These are phyloP conservation scores for Cardinalis cardinalis DNA, from an alignment of 2,113 vertebrate species.

Conservation along the genomic window DNA sequence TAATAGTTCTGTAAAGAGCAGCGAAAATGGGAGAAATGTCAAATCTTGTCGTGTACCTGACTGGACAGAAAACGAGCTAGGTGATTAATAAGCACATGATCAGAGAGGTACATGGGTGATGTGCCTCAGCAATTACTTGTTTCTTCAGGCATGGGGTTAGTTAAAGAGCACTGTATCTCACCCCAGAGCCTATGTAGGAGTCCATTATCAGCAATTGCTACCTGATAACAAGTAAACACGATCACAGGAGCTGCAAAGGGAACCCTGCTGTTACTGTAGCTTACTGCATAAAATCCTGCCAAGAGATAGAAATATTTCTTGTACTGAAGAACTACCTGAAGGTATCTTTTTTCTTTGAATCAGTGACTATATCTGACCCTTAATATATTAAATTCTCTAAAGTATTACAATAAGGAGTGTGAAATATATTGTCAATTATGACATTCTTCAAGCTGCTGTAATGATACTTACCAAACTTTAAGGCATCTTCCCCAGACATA, in stretches of 20 bases:
- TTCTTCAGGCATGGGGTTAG: not conserved
- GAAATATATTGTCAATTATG: not conserved
- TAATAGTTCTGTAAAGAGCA: not conserved
- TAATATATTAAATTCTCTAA: not conserved
- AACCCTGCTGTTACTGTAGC: not conserved
- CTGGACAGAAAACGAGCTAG: not conserved
- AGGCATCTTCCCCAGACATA: not conserved
- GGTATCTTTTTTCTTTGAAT: not conserved
- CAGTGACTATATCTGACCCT: not conserved
- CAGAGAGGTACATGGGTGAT: not conserved
- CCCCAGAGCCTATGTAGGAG: not conserved
- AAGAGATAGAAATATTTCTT: not conserved
- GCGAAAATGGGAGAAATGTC: not conserved
- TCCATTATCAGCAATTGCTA: not conserved
- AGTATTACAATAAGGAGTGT: not conserved
- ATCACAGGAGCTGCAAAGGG: not conserved
- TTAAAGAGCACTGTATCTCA: not conserved
- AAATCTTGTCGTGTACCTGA: not conserved
- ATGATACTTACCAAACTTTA: not conserved
- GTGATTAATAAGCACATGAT: not conserved
- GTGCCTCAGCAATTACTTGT: not conserved
- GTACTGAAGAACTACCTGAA: not conserved
- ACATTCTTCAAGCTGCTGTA: not conserved
- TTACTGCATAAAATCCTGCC: not conserved
- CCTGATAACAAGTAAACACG: not conserved